Conservation (phyloP, 2,888 invertebrate species). For the Brachyopa scutellaris region DNA sequence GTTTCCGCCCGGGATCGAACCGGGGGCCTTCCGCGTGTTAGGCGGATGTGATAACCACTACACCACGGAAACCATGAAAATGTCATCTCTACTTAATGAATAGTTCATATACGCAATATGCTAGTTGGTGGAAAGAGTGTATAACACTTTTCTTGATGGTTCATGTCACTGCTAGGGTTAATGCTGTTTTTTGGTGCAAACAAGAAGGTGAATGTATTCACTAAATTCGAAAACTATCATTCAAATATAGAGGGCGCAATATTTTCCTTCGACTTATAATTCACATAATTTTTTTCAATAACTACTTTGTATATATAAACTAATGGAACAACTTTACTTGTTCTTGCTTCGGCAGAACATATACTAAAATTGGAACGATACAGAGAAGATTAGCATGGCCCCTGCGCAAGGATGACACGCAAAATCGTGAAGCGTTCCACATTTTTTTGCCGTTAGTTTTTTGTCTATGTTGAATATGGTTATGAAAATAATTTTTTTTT, state of each 20-base stretch:
- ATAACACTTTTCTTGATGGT: background rate
- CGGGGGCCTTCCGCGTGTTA: conserved; percentile 83
- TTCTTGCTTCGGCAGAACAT: conserved; percentile 91
- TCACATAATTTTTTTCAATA: too few species aligned
- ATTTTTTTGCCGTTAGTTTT: conserved; percentile 79
- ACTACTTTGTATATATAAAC: too few species aligned
- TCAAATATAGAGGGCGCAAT: background rate
- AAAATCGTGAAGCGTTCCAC: conserved; percentile 93
- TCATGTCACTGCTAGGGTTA: background rate
- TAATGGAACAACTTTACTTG: too few species aligned
- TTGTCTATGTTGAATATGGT: too few species aligned
- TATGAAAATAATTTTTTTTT: too few species aligned
- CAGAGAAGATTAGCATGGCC: conserved; percentile 96
- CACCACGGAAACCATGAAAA: conserved; percentile 82
- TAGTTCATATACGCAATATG: too few species aligned
- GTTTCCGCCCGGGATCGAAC: conserved; percentile 82
- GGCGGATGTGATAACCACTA: conserved; percentile 83
- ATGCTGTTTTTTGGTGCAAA: background rate
- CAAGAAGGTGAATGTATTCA: background rate
- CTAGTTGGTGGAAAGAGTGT: too few species aligned
- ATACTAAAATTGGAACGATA: conserved; percentile 95
- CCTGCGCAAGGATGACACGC: conserved; percentile 96
- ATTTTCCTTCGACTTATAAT: conserved; percentile 59
- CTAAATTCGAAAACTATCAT: background rate
- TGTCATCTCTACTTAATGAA: too few species aligned